A percentile compares a stretch with the other conserved stretches of the same genome.
Evolutionary conservation across 2,113 vertebrate species (phyloP).

Genomic region (Ochotona princeps): DNA sequence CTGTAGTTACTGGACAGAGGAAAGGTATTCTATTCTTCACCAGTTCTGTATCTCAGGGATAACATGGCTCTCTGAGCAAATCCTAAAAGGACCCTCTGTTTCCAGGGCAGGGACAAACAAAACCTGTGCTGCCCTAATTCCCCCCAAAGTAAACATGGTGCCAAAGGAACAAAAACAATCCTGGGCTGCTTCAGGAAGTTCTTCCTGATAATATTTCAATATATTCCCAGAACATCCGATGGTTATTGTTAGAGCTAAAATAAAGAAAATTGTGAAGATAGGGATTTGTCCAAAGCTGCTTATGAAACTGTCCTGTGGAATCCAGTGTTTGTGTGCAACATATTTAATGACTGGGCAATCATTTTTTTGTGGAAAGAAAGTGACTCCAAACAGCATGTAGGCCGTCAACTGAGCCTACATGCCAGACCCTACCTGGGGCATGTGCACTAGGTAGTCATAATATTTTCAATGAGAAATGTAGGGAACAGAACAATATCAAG

Average conservation of each 20-base stretch:
- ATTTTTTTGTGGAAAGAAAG: not conserved
- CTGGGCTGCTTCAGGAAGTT: not conserved
- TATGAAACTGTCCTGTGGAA: not conserved
- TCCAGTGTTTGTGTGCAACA: not conserved
- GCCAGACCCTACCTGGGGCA: not conserved
- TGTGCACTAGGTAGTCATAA: not conserved
- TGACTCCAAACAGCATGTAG: not conserved
- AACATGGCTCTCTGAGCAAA: not conserved
- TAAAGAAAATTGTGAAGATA: not conserved
- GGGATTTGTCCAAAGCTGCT: not conserved
- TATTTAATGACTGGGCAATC: no score
- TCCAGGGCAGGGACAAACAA: not conserved
- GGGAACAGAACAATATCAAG: not conserved
- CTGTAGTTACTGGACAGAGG: not conserved
- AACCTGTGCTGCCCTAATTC: not conserved
- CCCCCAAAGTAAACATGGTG: no score
- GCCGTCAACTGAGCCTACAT: no score
- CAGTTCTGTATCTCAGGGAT: not conserved
- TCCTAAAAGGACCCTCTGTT: not conserved
- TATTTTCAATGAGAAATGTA: rapidly evolving
- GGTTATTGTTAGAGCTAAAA: not conserved
- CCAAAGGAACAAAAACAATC: not conserved
- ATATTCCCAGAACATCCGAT: not conserved
- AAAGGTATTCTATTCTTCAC: not conserved
- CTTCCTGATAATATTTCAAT: no score